phyloP scores from a whole-genome alignment of 2,113 vertebrate genomes.

The Nematolebias whitei region DNA sequence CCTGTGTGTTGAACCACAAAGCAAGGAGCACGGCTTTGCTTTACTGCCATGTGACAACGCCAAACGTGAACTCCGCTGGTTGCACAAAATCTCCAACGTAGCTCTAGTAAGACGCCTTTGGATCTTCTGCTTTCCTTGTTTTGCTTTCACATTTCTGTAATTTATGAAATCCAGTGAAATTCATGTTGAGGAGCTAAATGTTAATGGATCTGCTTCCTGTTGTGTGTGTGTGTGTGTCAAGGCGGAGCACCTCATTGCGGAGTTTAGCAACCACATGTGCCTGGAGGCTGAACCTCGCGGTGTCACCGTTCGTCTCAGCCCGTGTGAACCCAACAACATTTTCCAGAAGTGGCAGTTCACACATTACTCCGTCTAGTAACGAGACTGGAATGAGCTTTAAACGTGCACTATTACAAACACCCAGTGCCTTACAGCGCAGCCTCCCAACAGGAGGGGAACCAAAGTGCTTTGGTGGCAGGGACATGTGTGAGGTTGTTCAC shows the following conservation, averaged over 20 bases:
- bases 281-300: slow-evolving; percentile 75
- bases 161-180: too few relatives aligned
- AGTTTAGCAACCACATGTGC: slow-evolving; percentile 77
- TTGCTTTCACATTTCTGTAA: background rate
- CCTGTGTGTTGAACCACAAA: slow-evolving; percentile 74
- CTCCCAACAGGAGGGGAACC: slow-evolving; percentile 3
- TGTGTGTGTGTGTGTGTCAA: slow-evolving; percentile 57
- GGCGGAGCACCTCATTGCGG: slow-evolving; percentile 84
- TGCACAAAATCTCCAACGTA: slow-evolving; percentile 79
- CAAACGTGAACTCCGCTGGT: slow-evolving; percentile 81
- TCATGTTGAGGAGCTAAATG: slow-evolving; percentile 2
- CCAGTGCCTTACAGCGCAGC: slow-evolving; percentile 4
- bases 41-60: slow-evolving; percentile 78
- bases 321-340: slow-evolving; percentile 77
- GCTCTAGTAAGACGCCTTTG: slow-evolving; percentile 82
- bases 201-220: slow-evolving; percentile 7
- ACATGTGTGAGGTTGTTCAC: slow-evolving; percentile 9
- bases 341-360: slow-evolving; percentile 94
- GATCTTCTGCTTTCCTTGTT: background rate
- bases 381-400: background rate
- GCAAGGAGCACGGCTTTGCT: slow-evolving; percentile 24
- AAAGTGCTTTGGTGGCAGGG: background rate
- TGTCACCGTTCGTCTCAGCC: slow-evolving; percentile 58
- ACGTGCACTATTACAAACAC: slow-evolving; percentile 3
- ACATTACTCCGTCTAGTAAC: slow-evolving; percentile 80